Conservation (phyloP, 1,140 invertebrate genomes). For the Hestina assimilis region DNA sequence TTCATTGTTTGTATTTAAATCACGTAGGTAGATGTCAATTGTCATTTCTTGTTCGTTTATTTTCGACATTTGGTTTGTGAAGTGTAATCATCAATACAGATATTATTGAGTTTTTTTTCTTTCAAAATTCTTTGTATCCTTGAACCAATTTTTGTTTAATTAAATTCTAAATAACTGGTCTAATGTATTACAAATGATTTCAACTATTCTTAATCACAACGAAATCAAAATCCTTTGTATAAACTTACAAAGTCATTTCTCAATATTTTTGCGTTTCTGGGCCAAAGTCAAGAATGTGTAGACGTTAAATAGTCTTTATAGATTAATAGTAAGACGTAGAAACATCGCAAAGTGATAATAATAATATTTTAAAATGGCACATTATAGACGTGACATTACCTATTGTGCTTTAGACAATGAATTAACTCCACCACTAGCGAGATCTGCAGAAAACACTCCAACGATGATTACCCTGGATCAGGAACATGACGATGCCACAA, state of each 20-base stretch:
- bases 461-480: slow-evolving; percentile 62
- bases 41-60: slow-evolving; percentile 62
- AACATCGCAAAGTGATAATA: slow-evolving; percentile 32
- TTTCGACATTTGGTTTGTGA: slow-evolving; percentile 68
- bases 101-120: slow-evolving; percentile 27
- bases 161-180: slow-evolving; percentile 4
- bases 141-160: slow-evolving; percentile 40
- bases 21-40: too few relatives aligned
- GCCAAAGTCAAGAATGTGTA: slow-evolving; percentile 66
- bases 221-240: slow-evolving; percentile 46
- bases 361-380: slow-evolving; percentile 49
- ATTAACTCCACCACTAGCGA: slow-evolving; percentile 52
- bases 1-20: slow-evolving; percentile 22
- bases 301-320: slow-evolving; percentile 50
- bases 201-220: slow-evolving; percentile 28
- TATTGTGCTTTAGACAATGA: slow-evolving; percentile 67
- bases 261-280: slow-evolving; percentile 51
- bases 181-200: slow-evolving; percentile 24
- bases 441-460: slow-evolving; percentile 47
- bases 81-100: slow-evolving; percentile 48
- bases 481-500: slow-evolving; percentile 64
- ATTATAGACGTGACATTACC: slow-evolving; percentile 64
- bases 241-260: slow-evolving; percentile 39
- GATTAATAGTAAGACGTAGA: slow-evolving; percentile 52
- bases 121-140: slow-evolving; percentile 67